Percentiles rank a stretch among this genome's conserved stretches.
These are phyloP conservation scores for Chondrosia reniformis DNA, from an alignment of 37 sponge, comb jelly and placozoan species.

Conservation along the genomic window DNA sequence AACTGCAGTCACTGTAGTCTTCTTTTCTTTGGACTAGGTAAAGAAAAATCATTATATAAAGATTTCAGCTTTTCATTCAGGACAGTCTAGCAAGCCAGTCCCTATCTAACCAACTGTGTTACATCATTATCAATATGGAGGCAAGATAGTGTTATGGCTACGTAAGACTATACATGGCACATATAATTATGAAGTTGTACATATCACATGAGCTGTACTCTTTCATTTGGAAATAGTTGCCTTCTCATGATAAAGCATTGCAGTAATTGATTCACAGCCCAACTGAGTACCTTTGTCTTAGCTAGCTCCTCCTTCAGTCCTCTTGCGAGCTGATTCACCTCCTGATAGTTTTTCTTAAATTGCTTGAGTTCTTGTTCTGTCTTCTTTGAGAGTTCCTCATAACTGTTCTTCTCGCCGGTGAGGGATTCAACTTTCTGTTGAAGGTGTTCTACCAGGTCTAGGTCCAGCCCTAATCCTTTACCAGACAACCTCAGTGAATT, in stretches of 20 bases:
- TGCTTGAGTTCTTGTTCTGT: constrained; percentile 40
- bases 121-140: too few species aligned
- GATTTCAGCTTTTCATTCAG: too few species aligned
- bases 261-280: background rate
- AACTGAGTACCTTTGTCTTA: background rate
- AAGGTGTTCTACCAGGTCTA: constrained; percentile 9
- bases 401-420: constrained; percentile 53
- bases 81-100: too few species aligned
- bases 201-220: too few species aligned
- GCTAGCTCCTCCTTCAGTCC: background rate
- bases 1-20: background rate
- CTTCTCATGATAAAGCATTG: background rate
- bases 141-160: too few species aligned
- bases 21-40: background rate
- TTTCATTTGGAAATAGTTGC: background rate
- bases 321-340: background rate
- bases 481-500: background rate
- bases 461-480: background rate
- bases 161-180: too few species aligned
- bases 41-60: background rate
- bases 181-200: too few species aligned
- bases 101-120: too few species aligned
- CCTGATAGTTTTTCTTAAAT: constrained; percentile 37
- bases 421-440: constrained; percentile 12
- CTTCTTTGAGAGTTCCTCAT: constrained; percentile 34